Evolutionary conservation across 2,888 invertebrate species (phyloP).

Genomic region (Nymphalis urticae): DNA sequence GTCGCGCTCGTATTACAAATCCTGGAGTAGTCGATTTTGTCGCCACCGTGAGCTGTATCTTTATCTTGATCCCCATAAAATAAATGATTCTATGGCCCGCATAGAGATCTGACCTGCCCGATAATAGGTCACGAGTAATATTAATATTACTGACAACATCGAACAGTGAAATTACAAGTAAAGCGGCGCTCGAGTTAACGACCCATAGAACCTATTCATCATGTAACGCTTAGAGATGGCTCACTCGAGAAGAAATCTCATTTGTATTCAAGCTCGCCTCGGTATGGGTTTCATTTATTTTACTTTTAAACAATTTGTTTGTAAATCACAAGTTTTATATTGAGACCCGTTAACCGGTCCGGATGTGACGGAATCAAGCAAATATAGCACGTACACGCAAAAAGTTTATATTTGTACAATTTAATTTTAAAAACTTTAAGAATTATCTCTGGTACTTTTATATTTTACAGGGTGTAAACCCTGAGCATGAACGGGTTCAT

Average conservation of each 20-base stretch:
- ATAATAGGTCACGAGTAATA: conserved; percentile 74
- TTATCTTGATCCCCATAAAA: conserved; percentile 68
- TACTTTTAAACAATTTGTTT: conserved; percentile 72
- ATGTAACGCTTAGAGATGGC: conserved; percentile 68
- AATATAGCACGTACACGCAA: conserved; percentile 52
- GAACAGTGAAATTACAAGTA: conserved; percentile 72
- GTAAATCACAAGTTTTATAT: conserved; percentile 65
- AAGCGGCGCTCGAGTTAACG: conserved; percentile 69
- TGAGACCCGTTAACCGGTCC: conserved; percentile 60
- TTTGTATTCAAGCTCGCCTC: conserved; percentile 67
- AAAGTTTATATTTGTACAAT: conserved; percentile 26
- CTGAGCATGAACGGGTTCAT: conserved; percentile 58
- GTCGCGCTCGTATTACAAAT: conserved; percentile 55
- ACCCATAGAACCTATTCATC: conserved; percentile 74
- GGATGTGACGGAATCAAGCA: conserved; percentile 65
- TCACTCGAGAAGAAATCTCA: conserved; percentile 73
- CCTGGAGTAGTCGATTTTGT: conserved; percentile 43
- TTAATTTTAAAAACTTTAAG: conserved; percentile 25
- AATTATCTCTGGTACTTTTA: conserved; percentile 23
- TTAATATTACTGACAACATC: conserved; percentile 77
- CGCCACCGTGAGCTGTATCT: conserved; percentile 52
- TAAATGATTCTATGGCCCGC: conserved; percentile 58
- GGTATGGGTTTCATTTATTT: conserved; percentile 66
- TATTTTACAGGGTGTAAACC: conserved; percentile 47
- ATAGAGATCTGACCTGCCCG: conserved; percentile 66